Base-by-base conservation (phyloP, 2,113 vertebrate genomes). In the Paratilapia polleni region DNA sequence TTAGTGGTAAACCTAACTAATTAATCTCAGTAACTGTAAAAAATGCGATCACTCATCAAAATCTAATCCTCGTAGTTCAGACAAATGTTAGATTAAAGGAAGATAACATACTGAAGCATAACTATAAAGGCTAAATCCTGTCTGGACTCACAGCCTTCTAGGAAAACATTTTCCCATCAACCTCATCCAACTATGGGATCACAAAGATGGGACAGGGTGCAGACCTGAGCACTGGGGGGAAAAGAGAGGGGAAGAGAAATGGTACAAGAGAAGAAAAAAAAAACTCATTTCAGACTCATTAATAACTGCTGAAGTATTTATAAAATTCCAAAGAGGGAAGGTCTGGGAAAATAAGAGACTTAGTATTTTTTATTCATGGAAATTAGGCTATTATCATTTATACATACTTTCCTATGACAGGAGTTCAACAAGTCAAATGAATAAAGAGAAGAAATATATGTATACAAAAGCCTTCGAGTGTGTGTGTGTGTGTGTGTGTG, bases 241-340 rank as follows among this genome's bases (percentile, higher is more conserved):
- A 64, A 76, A 49, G 47, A 78, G 36, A 62, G 6, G 38, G 22
- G 17, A 74, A 20, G 54, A 80, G 60, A 80, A 85, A 88, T 52
- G 41, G 60, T 62, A 20, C 6, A 17, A 54, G n/a, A 63, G 57
- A 85, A 62, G 47, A 64, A 82, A 89, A 75, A 38, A 10, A 74
- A 88, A 78, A 74, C 61, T 24, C 0, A 73, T 75, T 91, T 80
- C 20, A 80, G 31, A 82, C 56, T 90, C 84, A 90, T 92, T 89
- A 86, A 93, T 94, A 92, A 91, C 66, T 24, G 17, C 61, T 81
- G 36, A 87, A 62, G 64, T 87, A 92, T 90, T 91, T 90, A 66
- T 59, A 83, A 82, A 88, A 85, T 20, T 84, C 89, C 82, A 80
- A 26, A 36, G 49, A 80, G 77, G 62, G 20, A 60, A 83, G 5